Percentiles rank a stretch among this genome's conserved stretches.
Conservation (phyloP, 1,140 invertebrate genomes). For the Saccostrea cuccullata region DNA sequence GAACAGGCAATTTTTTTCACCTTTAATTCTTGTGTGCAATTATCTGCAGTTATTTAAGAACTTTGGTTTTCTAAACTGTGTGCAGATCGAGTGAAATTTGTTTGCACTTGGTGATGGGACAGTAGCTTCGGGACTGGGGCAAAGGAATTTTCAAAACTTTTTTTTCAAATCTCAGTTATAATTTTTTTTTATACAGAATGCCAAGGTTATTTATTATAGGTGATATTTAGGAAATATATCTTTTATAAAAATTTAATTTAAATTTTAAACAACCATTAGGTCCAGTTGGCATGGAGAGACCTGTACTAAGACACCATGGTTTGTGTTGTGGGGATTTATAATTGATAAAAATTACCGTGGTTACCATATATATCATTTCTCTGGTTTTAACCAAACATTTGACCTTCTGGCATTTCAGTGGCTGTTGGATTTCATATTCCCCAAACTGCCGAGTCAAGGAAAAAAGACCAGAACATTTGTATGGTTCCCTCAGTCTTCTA, state of each 20-base stretch:
- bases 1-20: not conserved
- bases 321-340: constrained; percentile 8
- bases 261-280: constrained; percentile 3
- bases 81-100: not conserved
- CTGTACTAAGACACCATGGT: not conserved
- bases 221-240: not conserved
- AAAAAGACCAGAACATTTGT: constrained; percentile 44
- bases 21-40: not conserved
- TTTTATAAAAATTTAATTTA: not conserved
- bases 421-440: constrained; percentile 45
- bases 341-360: not conserved
- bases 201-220: not conserved
- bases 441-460: constrained; percentile 41
- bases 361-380: not conserved
- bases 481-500: constrained; percentile 13
- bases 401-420: constrained; percentile 38
- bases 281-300: constrained; percentile 9
- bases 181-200: too few species aligned
- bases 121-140: not conserved
- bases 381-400: constrained; percentile 22
- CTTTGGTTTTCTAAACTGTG: not conserved
- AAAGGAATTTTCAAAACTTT: not conserved
- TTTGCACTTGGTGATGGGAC: not conserved
- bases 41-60: not conserved
- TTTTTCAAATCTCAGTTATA: too few species aligned